Conservation (phyloP, 2,888 invertebrate genomes). For the Penaeus monodon region DNA sequence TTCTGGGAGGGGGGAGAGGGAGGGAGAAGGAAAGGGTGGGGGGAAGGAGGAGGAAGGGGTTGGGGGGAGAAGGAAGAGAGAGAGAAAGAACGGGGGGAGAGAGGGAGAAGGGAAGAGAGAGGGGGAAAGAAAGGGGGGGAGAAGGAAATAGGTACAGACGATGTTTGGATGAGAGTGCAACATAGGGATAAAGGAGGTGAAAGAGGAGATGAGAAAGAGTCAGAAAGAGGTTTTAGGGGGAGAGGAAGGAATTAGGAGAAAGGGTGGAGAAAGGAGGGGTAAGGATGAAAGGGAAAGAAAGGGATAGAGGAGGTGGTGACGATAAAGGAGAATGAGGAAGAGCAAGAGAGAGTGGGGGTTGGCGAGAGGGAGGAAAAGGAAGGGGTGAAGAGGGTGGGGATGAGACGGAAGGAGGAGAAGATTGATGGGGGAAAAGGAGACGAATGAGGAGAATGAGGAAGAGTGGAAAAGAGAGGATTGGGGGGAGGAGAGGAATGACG, state of each 20-base stretch:
- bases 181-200: not conserved
- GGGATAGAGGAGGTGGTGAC: no score
- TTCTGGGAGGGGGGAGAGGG: not conserved
- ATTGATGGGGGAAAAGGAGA: no score
- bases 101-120: not conserved
- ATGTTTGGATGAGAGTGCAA: not conserved
- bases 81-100: not conserved
- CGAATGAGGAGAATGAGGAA: no score
- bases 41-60: no score
- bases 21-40: not conserved
- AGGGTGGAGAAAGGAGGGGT: not conserved
- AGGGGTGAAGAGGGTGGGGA: no score
- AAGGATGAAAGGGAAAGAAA: no score
- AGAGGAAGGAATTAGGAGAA: not conserved
- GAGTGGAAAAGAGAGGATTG: no score
- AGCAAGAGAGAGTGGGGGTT: no score
- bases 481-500: no score
- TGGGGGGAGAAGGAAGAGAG: not conserved
- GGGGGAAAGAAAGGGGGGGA: not conserved
- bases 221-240: not conserved
- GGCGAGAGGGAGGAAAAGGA: no score
- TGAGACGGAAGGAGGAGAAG: no score
- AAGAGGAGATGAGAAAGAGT: constrained; percentile 5
- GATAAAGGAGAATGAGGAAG: no score
- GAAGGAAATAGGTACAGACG: not conserved